Base-by-base conservation (phyloP, 1,140 invertebrate genomes). In the Chrysoperla carnea region DNA sequence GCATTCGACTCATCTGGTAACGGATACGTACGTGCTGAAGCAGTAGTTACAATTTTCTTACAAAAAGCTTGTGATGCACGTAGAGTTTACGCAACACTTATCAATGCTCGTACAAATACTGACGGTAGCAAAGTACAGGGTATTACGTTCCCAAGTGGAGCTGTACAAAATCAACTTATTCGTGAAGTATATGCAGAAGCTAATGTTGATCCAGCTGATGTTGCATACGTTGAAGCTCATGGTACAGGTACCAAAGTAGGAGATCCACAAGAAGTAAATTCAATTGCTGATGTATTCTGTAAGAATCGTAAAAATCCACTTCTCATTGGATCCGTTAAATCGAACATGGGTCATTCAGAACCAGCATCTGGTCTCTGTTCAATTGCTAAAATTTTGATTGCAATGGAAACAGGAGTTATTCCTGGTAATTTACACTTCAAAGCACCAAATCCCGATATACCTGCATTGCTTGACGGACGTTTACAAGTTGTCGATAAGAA, bases 331-430 rank as follows among this genome's bases (percentile, higher is more conserved):
- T 95, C 92, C 0, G 84, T 95, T 0, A 99, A 99, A 59, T 92
- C 88, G 1, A 99, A 97, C 62, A 94, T 97, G 87, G 94, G 94
- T 0, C 94, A 99, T 55, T 79, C 91, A 5, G 93, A 98, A 61
- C 83, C 91, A 5, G 88, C 90, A 0, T 95, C 91, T 48, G 88
- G 88, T 31, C 57, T 94, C 0, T 89, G 87, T 56, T 84, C 88
- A 0, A 66, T 96, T 38, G 84, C 83, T 2, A 96, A 97, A 60
- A 68, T 88, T n/a, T 50, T 96, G 4, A 76, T 96, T 40, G 81
- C 89, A 4, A 92, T 96, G 81, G 86, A 96, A 62, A 55, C 70
- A 27, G 81, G 82, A 29, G 59, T 81, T 3, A 87, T 98, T 47
- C 92, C 93, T 3, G 72, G 68, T 11, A 98, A 97, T 65, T 64